Evolutionary conservation across 2,888 invertebrate species (phyloP).

Genomic region (Andrena bucephala): DNA sequence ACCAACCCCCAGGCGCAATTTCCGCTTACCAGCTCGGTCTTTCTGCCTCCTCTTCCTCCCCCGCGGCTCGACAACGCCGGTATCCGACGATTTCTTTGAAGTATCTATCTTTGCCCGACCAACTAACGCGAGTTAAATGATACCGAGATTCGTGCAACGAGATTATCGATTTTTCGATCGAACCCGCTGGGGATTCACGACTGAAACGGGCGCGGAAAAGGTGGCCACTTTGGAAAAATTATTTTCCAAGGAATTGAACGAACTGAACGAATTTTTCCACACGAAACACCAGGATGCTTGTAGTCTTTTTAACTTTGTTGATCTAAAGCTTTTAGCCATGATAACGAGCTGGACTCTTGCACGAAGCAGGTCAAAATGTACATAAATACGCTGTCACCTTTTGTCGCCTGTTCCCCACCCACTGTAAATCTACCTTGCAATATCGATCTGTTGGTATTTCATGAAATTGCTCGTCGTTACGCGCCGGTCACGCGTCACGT

Average conservation of each 20-base stretch:
- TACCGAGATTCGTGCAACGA: slow-evolving; percentile 31
- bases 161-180: slow-evolving; percentile 50
- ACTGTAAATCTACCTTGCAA: slow-evolving; percentile 27
- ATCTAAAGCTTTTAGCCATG: too few relatives aligned
- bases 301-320: too few relatives aligned
- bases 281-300: too few relatives aligned
- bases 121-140: slow-evolving; percentile 55
- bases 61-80: slow-evolving; percentile 37
- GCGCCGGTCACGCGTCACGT: slow-evolving; percentile 32
- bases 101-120: slow-evolving; percentile 57
- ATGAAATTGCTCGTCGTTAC: slow-evolving; percentile 54
- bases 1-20: slow-evolving; percentile 71
- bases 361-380: too few relatives aligned
- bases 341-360: not conserved
- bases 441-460: slow-evolving; percentile 63
- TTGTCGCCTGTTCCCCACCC: not conserved
- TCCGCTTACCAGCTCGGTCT: slow-evolving; percentile 62
- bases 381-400: not conserved
- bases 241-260: not conserved
- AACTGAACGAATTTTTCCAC: not conserved
- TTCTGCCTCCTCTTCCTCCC: not conserved
- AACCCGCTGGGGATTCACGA: slow-evolving; percentile 22
- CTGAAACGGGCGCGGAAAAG: slow-evolving; percentile 8
- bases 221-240: not conserved
- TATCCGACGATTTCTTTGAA: slow-evolving; percentile 63